Evolutionary conservation across 2,113 vertebrate genomes (phyloP), one percentile per base, ranked within the genome.

Genomic region (Corythornis cristatus): DNA sequence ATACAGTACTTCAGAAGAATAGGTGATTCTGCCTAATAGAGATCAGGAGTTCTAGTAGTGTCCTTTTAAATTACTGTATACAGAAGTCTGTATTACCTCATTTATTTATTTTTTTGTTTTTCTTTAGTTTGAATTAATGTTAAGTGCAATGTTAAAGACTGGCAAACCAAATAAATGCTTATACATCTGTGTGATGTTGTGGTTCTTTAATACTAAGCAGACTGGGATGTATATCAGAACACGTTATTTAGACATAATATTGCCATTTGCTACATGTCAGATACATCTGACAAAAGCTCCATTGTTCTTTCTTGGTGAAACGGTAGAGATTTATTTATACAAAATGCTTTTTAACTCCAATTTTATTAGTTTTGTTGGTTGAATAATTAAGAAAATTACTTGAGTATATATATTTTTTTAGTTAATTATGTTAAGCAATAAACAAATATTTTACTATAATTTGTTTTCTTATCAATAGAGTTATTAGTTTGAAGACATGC

Each of bases 1-100:
- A 96, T 96, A 89, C 28, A 54, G 67, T 78, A 85, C 35, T 83
- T 67, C 50, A 96, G 88, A 95, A 88, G 50, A 94, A 79, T 75
- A 89, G 83, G 61, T 86, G 62, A 85, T 93, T 93, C 45, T 67
- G 12, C 35, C 33, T 84, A 35, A 65, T 22, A 85, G 28, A 89
- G 56, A 92, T 77, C 43, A 80, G 56, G 31, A 91, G 9, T 56
- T 90, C 81, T 90, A 71, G 56, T 71, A 74, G 68, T 85, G 93
- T 77, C 25, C 40, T 93, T 96, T 71, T 22, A 75, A 74, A 89
- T 70, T 6, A 23, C 67, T 79, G 31, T 91, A 50, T 60, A 85
- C 12, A 56, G 35, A 61, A n/a, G 3, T 48, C 35, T 77, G 29
- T 85, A 37, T 56, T 68, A 1, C 4, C 12, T 65, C 64, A 45